Evolutionary conservation across 2,797 vertebrate species (phyloP).

Genomic region (Hydrophis major): DNA sequence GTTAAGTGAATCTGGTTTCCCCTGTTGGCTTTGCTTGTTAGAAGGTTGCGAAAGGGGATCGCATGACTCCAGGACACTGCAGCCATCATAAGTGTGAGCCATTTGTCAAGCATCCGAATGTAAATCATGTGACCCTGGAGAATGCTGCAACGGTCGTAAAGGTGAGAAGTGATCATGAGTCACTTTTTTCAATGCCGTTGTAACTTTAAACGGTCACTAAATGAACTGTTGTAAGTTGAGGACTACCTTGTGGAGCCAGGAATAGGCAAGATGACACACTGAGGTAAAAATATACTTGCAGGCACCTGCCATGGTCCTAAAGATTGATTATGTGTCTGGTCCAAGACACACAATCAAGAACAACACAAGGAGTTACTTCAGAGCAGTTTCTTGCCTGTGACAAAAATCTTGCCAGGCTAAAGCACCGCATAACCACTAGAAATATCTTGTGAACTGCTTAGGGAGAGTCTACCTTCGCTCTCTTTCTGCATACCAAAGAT

Average conservation of each 20-base stretch:
- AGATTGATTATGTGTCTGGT: background rate
- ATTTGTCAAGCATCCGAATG: too few species aligned
- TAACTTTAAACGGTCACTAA: too few species aligned
- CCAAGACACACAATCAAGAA: background rate
- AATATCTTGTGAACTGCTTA: background rate
- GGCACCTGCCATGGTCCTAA: background rate
- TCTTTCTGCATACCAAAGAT: background rate
- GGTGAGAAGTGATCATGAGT: too few species aligned
- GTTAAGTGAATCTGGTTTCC: too few species aligned
- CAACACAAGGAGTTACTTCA: background rate
- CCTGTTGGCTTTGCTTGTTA: too few species aligned
- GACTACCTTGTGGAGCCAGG: background rate
- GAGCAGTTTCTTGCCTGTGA: background rate
- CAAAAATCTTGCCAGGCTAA: background rate
- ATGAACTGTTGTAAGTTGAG: too few species aligned
- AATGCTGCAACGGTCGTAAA: too few species aligned
- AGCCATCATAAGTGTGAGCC: too few species aligned
- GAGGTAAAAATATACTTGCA: background rate
- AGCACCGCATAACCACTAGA: background rate
- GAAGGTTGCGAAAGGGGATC: too few species aligned
- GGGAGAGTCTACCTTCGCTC: background rate
- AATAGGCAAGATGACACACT: background rate
- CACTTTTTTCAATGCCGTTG: too few species aligned
- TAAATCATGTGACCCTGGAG: too few species aligned
- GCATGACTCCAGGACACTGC: too few species aligned